Base-by-base conservation (phyloP, 64 coral and sea anemone genomes). In the Montipora sp. region DNA sequence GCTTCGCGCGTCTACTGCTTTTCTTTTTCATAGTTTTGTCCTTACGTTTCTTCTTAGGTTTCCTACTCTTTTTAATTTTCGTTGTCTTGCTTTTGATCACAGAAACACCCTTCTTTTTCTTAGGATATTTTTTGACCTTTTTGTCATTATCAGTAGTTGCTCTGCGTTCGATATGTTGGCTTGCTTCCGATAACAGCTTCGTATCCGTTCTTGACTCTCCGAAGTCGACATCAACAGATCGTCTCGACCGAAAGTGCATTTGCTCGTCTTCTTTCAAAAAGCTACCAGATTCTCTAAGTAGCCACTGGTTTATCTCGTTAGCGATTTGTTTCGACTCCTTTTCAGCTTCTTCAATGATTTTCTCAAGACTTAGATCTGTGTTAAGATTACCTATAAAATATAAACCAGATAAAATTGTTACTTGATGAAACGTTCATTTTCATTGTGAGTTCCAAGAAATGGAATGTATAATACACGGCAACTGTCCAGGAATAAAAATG, bases 251-350 rank as follows among this genome's bases (percentile, higher is more conserved):
- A 4, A 71, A 23, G 46, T 71, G 63, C 65, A 22, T n/a, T 72
- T 23, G 6, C 65, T 72, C 82, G 18, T 85, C 63, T 51, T 12
- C 63, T 10, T 70, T 49, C n/a, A 50, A 16, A 15, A 50, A 71
- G 3, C 46, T 22, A 51, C 43, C 82, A 12, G 61, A 49, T 72
- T 94, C 93, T 8, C 20, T 21, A 24, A 90, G 8, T 16, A 94
- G 74, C 93, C 93, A 94, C 14, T 83, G 93, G 19, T 94, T 94
- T 44, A 94, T 94, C 12, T 94, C 93, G 27, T 75, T 83, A 14
- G 88, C 93, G n/a, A 94, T 75, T 83, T 85, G 59, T 44, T 77
- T 69, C 27, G 93, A 94, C 50, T 90, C 72, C n/a, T 57, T 71
- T 72, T 90, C 87, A 2, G 93, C 93, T 10, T 90, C 72, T 18